Percentiles rank a stretch among this genome's conserved stretches.
phyloP scores from a whole-genome alignment of 2,797 vertebrate genomes.

The Gouania willdenowi region DNA sequence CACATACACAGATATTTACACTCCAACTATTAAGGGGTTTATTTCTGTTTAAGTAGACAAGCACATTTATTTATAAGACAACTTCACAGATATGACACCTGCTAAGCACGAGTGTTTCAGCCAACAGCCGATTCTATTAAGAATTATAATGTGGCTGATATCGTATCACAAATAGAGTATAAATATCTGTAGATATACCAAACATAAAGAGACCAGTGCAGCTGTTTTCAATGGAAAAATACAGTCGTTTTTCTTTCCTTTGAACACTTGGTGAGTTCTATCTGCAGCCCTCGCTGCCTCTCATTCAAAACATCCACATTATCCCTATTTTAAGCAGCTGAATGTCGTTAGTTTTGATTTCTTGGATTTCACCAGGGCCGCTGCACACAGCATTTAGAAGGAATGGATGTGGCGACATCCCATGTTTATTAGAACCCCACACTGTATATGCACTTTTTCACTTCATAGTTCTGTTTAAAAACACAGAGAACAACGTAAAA shows the following conservation, averaged over 20 bases:
- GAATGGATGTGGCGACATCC: background rate
- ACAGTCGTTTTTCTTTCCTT: conserved; percentile 13
- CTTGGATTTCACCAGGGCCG: conserved; percentile 1
- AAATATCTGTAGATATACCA: conserved; percentile 12
- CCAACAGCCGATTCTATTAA: conserved; percentile 1
- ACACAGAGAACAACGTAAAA: conserved; percentile 9
- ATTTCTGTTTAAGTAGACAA: conserved; percentile 54
- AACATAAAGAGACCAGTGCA: background rate
- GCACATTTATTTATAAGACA: conserved; percentile 29
- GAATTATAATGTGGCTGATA: conserved; percentile 11
- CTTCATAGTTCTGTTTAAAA: conserved; percentile 12
- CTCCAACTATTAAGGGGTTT: conserved; percentile 50
- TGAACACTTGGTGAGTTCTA: conserved; percentile 51
- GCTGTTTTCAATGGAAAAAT: background rate
- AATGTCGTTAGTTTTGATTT: conserved; percentile 12
- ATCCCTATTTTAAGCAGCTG: conserved; percentile 11
- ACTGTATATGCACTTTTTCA: background rate
- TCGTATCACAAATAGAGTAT: conserved; percentile 7
- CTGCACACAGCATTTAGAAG: background rate
- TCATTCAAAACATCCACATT: conserved; percentile 5
- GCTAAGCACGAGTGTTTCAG: conserved; percentile 15
- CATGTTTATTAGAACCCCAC: conserved; percentile 7
- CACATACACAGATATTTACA: conserved; percentile 7
- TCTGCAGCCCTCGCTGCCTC: conserved; percentile 51
- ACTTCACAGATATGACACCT: conserved; percentile 29